A percentile compares a stretch with the other conserved stretches of the same genome.
Evolutionary conservation across 2,888 invertebrate species (phyloP).

Genomic region (Tetramorium bicarinatum): DNA sequence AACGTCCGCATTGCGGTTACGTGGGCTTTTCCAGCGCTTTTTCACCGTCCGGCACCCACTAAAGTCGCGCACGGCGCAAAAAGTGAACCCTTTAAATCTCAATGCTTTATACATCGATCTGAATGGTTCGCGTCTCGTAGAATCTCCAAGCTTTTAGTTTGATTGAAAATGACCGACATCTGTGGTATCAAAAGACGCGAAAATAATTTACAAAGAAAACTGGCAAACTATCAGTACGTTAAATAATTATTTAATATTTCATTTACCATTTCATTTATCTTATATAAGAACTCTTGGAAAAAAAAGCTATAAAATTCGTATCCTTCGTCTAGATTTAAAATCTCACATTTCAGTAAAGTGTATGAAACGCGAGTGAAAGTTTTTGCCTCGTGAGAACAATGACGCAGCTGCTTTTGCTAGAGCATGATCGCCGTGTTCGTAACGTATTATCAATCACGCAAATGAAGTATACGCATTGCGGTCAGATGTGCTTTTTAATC

Average conservation of each 20-base stretch:
- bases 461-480: slow-evolving; percentile 79
- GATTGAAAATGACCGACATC: slow-evolving; percentile 42
- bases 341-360: not conserved
- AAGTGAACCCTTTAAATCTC: slow-evolving; percentile 53
- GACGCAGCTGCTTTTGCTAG: slow-evolving; percentile 16
- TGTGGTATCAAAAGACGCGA: not conserved
- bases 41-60: slow-evolving; percentile 42
- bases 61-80: slow-evolving; percentile 46
- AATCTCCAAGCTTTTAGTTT: slow-evolving; percentile 48
- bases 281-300: not conserved
- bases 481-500: slow-evolving; percentile 77
- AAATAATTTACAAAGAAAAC: not conserved
- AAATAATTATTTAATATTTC: slow-evolving; percentile 4
- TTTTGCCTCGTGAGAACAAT: slow-evolving; percentile 70
- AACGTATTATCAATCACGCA: slow-evolving; percentile 40
- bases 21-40: slow-evolving; percentile 71
- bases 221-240: not conserved
- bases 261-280: not conserved
- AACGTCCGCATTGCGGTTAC: slow-evolving; percentile 82
- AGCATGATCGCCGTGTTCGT: slow-evolving; percentile 14
- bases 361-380: slow-evolving; percentile 36
- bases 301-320: not conserved
- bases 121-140: not conserved
- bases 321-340: too few species aligned
- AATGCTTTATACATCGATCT: slow-evolving; percentile 33